These are phyloP conservation scores for Onthophagus taurus DNA, from an alignment of 1,140 invertebrate genomes.

Conservation along the genomic window DNA sequence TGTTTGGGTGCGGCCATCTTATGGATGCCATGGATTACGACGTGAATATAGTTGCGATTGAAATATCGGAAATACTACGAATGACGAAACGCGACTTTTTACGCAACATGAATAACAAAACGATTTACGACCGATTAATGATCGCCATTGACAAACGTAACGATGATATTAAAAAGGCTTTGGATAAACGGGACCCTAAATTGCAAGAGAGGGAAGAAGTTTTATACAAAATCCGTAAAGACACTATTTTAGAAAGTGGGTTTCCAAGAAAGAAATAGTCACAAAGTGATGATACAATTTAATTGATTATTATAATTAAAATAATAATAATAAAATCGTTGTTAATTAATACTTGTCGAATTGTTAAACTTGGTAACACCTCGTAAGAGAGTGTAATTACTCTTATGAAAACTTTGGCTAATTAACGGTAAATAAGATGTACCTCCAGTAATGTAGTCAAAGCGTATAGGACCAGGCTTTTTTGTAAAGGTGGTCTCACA, in stretches of 20 bases:
- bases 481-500: too few species aligned
- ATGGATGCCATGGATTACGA: neutral
- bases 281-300: too few species aligned
- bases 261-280: too few species aligned
- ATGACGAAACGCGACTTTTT: slow-evolving; percentile 14
- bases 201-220: slow-evolving; percentile 5
- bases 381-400: too few species aligned
- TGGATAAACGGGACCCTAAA: neutral
- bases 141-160: neutral
- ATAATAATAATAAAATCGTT: too few species aligned
- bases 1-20: slow-evolving; percentile 16
- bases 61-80: slow-evolving; percentile 17
- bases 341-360: too few species aligned
- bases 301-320: too few species aligned
- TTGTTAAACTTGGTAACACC: too few species aligned
- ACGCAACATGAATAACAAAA: slow-evolving; percentile 1
- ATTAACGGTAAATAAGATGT: too few species aligned
- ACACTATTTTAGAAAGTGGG: slow-evolving; percentile 9
- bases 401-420: too few species aligned
- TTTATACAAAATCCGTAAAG: slow-evolving; percentile 8
- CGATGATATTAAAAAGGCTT: neutral
- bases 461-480: too few species aligned
- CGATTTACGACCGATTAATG: neutral
- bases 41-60: slow-evolving; percentile 12
- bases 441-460: too few species aligned